Conservation (phyloP, 2,888 invertebrate species). For the Erynnis tages region DNA sequence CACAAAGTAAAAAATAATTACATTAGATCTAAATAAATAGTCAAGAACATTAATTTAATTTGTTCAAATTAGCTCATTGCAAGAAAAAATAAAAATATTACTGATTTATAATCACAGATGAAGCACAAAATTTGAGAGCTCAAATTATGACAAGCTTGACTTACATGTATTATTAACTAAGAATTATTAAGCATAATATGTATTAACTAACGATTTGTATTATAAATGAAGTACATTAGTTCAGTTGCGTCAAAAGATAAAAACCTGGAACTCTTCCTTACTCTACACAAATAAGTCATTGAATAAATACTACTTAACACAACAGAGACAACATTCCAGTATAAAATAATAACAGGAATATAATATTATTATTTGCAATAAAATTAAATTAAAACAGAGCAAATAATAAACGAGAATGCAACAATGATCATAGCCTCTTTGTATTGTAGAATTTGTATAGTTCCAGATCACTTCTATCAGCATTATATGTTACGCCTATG, state of each 20-base stretch:
- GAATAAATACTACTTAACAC: constrained; percentile 21
- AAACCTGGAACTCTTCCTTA: constrained; percentile 14
- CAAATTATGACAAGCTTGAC: constrained; percentile 35
- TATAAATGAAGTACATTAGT: constrained; percentile 22
- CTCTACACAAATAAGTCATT: not conserved
- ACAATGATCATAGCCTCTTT: constrained; percentile 25
- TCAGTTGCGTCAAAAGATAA: constrained; percentile 16
- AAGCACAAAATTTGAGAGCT: constrained; percentile 72
- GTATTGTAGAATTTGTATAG: constrained; percentile 8
- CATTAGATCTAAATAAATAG: constrained; percentile 76
- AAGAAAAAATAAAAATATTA: constrained; percentile 57
- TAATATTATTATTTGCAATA: constrained; percentile 20
- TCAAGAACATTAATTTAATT: constrained; percentile 70
- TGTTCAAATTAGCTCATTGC: constrained; percentile 69
- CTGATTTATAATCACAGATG: constrained; percentile 74
- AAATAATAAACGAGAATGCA: constrained; percentile 23
- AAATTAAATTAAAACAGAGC: constrained; percentile 9
- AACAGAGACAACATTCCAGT: constrained; percentile 24
- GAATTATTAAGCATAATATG: too few species aligned
- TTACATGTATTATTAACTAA: constrained; percentile 21
- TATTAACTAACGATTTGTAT: constrained; percentile 27
- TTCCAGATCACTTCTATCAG: constrained; percentile 12
- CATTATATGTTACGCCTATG: not conserved
- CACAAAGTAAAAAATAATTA: constrained; percentile 69
- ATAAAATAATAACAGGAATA: constrained; percentile 19